Evolutionary conservation across 2,888 invertebrate genomes (phyloP), one percentile per base, ranked within the genome.

Genomic region (Ecdyonurus torrentis): DNA sequence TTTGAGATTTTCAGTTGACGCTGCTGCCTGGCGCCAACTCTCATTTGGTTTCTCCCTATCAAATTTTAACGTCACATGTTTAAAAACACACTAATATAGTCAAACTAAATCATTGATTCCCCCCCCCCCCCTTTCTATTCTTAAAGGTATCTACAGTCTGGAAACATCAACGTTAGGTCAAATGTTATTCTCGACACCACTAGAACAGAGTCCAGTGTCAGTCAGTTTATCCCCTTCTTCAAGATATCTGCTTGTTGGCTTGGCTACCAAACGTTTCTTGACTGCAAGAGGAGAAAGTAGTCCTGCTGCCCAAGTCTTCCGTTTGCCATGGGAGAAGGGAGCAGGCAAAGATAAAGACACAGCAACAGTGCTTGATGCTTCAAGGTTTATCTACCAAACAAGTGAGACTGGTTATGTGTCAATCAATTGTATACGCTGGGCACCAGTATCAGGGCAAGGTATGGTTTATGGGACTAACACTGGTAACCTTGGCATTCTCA

Each of bases 401-500:
- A 55, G 76, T 58, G 75, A 73, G n/a, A 72, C 81, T 58, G 81
- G 81, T 60, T 83, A 84, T 70, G 84, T 86, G 63, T 88, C 86
- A 72, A 80, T 91, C 59, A 91, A 91, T 77, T 90, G 90, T 70
- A 86, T 90, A 62, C 80, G 88, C 63, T 92, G 91, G 91, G 81
- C 89, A 63, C 91, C 91, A 0, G 81, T 82, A 59, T 83, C 89
- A 0, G 91, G 91, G 0, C 88, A 90, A 71, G 91, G 91, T 1
- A 79, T 91, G 63, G 86, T 90, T 61, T 91, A 89, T 74, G 91
- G 89, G 23, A 91, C 91, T 67, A 91, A 89, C 73, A 85, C 86
- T 20, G 92, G 91, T 62, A 86, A 89, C 70, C 79, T 92, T 66
- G 84, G 84, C 70, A 81, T 88, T 69, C 78, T 87, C 72, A 71